Conservation (phyloP, 2,888 invertebrate species). For the Epirrhoe alternata region DNA sequence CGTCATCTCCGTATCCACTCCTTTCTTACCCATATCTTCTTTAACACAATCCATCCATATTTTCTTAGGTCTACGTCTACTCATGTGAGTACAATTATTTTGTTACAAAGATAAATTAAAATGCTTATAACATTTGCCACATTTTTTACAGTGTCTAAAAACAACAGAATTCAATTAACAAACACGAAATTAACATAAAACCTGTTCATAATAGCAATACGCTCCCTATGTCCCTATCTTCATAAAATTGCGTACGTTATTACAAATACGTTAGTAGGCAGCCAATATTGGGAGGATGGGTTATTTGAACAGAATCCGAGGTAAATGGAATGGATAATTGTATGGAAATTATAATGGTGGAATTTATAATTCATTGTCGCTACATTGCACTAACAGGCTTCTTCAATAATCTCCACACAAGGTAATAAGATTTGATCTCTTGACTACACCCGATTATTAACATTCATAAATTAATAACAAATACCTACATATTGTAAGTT, state of each 20-base stretch:
- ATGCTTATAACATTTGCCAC: too few relatives aligned
- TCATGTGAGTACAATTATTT: too few relatives aligned
- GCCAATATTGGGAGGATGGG: conserved; percentile 9
- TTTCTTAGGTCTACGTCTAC: too few relatives aligned
- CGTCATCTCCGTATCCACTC: too few relatives aligned
- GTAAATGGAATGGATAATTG: conserved; percentile 13
- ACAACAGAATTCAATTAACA: not conserved
- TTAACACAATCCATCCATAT: too few relatives aligned
- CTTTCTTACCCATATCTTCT: too few relatives aligned
- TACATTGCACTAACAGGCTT: conserved; percentile 30
- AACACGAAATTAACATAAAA: not conserved
- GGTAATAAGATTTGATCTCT: not conserved
- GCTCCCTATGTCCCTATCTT: not conserved
- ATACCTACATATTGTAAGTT: too few relatives aligned
- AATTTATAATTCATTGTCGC: conserved; percentile 3
- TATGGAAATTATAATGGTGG: not conserved
- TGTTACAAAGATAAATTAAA: too few relatives aligned
- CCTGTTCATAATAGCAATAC: not conserved
- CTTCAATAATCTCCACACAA: not conserved
- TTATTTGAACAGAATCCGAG: conserved; percentile 16
- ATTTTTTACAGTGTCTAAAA: too few relatives aligned
- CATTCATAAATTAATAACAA: too few relatives aligned
- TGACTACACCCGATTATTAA: not conserved
- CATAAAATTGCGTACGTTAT: conserved; percentile 10
- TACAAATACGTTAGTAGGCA: conserved; percentile 3